Percentiles rank a stretch among this genome's conserved stretches.
Evolutionary conservation across 2,888 invertebrate species (phyloP).

Genomic region (Hydroisotoma schaefferi): DNA sequence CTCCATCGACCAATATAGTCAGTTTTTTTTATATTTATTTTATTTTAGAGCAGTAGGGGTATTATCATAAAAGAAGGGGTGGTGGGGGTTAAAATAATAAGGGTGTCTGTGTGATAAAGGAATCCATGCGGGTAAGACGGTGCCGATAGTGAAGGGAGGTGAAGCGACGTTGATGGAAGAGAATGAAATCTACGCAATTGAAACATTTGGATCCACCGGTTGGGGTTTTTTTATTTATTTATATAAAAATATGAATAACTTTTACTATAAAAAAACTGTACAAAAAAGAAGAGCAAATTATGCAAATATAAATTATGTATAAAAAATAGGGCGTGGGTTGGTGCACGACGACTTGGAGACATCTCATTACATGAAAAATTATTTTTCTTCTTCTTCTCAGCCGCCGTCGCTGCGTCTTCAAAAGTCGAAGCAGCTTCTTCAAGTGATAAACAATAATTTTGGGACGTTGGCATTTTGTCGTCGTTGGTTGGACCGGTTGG

Average conservation of each 20-base stretch:
- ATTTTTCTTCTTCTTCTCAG: constrained; percentile 77
- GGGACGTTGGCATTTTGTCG: constrained; percentile 98
- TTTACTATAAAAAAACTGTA: background rate
- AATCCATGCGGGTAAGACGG: constrained; percentile 95
- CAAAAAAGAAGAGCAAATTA: background rate
- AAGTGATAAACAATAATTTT: constrained; percentile 93
- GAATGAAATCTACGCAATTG: constrained; percentile 98
- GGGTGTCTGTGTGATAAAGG: too few relatives aligned
- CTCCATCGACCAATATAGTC: constrained; percentile 95
- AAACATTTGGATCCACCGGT: constrained; percentile 98
- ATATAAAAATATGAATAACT: background rate
- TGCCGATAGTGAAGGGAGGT: constrained; percentile 98
- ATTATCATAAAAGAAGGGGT: background rate
- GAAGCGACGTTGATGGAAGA: constrained; percentile 98
- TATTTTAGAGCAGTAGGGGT: background rate
- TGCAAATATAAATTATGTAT: background rate
- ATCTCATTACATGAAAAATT: constrained; percentile 99
- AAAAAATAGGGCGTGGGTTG: constrained; percentile 64
- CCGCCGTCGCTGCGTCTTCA: constrained; percentile 76
- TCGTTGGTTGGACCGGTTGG: constrained; percentile 95
- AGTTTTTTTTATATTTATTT: background rate
- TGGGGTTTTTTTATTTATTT: background rate
- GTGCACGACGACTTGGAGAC: constrained; percentile 99
- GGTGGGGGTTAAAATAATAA: background rate
- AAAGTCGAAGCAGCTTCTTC: constrained; percentile 87